A percentile compares a stretch with the other conserved stretches of the same genome.
Conservation (phyloP, 2,113 vertebrate species). For the Hippocampus abdominalis region DNA sequence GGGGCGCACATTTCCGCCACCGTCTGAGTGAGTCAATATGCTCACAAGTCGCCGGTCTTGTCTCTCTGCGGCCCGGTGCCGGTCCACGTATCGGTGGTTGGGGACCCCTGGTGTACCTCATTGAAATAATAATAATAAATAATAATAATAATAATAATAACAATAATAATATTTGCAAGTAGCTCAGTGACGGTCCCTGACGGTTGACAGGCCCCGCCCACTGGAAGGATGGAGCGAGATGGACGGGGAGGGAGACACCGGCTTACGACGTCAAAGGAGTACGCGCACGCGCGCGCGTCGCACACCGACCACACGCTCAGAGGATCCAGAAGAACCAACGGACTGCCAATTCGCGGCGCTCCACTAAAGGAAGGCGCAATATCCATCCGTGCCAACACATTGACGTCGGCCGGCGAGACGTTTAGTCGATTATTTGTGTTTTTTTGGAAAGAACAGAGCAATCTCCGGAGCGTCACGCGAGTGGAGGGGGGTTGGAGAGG, state of each 20-base stretch:
- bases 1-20: no score
- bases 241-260: slow-evolving; percentile 79
- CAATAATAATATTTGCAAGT: background rate
- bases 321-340: slow-evolving; percentile 52
- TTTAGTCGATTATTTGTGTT: background rate
- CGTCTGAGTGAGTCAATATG: no score
- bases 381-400: slow-evolving; percentile 29
- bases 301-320: slow-evolving; percentile 10
- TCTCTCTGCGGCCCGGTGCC: no score
- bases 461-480: background rate
- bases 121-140: background rate
- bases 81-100: no score
- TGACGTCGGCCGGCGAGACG: background rate
- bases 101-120: background rate
- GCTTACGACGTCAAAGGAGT: slow-evolving; percentile 78
- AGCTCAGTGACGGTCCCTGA: slow-evolving; percentile 65
- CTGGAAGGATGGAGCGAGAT: slow-evolving; percentile 72
- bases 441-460: slow-evolving; percentile 25
- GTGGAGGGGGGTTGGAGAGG: background rate
- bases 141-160: background rate
- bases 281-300: slow-evolving; percentile 21
- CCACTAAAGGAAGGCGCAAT: slow-evolving; percentile 49
- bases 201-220: slow-evolving; percentile 65
- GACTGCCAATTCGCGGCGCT: slow-evolving; percentile 59
- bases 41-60: no score